phyloP scores from a whole-genome alignment of 2,888 invertebrate species.

The Thecophora atra region DNA sequence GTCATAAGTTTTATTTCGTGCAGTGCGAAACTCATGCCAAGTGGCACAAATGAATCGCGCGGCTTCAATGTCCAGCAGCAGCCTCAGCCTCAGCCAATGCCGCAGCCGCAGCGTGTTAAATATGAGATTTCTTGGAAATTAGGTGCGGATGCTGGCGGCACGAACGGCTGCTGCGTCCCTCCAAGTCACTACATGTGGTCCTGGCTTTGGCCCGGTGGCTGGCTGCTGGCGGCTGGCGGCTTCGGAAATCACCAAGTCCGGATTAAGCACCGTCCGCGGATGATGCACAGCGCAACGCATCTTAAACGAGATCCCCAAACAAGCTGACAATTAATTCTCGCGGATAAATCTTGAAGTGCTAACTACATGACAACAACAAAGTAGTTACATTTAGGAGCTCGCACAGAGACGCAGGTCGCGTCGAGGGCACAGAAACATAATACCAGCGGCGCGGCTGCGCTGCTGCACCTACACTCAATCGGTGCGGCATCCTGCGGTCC shows the following conservation, averaged over 20 bases:
- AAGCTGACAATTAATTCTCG: slow-evolving; percentile 65
- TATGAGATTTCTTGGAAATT: slow-evolving; percentile 33
- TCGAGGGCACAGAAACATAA: slow-evolving; percentile 37
- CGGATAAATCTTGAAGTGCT: slow-evolving; percentile 67
- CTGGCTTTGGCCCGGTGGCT: not conserved
- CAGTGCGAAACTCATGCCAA: slow-evolving; percentile 46
- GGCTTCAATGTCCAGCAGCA: too few species aligned
- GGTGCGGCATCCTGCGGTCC: slow-evolving; percentile 24
- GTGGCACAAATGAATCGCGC: slow-evolving; percentile 14
- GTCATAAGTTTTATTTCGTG: slow-evolving; percentile 59
- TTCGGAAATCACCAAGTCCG: slow-evolving; percentile 25
- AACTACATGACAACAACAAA: slow-evolving; percentile 67
- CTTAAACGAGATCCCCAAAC: slow-evolving; percentile 47
- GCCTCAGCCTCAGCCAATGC: too few species aligned
- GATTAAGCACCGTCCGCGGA: slow-evolving; percentile 14
- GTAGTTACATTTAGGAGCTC: slow-evolving; percentile 47
- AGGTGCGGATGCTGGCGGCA: slow-evolving; percentile 21
- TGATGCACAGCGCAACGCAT: slow-evolving; percentile 7
- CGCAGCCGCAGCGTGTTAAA: slow-evolving; percentile 2
- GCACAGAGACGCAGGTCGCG: not conserved
- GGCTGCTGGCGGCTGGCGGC: too few species aligned
- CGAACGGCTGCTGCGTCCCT: not conserved
- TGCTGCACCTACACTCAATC: slow-evolving; percentile 35
- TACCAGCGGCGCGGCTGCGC: not conserved
- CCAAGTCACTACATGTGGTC: not conserved